A percentile compares a stretch with the other conserved stretches of the same genome.
Evolutionary conservation across 2,113 vertebrate genomes (phyloP).

Genomic region (Centropristis striata): DNA sequence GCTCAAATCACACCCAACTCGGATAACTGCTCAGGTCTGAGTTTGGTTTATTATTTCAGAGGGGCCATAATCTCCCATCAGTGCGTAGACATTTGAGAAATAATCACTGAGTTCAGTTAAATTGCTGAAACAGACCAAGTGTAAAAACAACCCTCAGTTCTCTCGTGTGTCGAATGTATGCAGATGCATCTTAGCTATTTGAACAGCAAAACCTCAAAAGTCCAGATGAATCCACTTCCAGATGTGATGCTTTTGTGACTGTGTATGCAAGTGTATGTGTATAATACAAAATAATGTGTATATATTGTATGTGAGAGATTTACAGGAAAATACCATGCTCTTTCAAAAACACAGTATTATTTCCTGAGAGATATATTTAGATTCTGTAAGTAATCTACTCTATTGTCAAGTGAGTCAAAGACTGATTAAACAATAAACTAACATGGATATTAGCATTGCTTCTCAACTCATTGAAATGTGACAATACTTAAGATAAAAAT

Average conservation of each 20-base stretch:
- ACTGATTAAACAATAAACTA: constrained; percentile 84
- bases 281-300: constrained; percentile 78
- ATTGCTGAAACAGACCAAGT: constrained; percentile 2
- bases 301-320: constrained; percentile 80
- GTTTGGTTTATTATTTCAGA: constrained; percentile 50
- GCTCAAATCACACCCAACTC: constrained; percentile 23
- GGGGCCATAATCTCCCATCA: constrained; percentile 1
- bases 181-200: constrained; percentile 73
- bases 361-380: constrained; percentile 84
- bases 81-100: constrained; percentile 25
- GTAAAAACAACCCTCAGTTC: constrained; percentile 19
- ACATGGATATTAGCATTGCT: constrained; percentile 49
- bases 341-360: constrained; percentile 83
- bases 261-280: constrained; percentile 77
- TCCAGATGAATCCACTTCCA: constrained; percentile 62
- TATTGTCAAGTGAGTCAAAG: constrained; percentile 72
- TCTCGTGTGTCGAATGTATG: constrained; percentile 72
- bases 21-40: constrained; percentile 20
- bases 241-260: constrained; percentile 78
- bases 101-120: constrained; percentile 3
- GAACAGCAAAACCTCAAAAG: constrained; percentile 66
- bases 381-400: constrained; percentile 78
- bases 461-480: neutral
- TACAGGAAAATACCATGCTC: constrained; percentile 69
- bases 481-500: neutral